phyloP scores from a whole-genome alignment of 2,113 vertebrate species.

The Todiramphus chloris region DNA sequence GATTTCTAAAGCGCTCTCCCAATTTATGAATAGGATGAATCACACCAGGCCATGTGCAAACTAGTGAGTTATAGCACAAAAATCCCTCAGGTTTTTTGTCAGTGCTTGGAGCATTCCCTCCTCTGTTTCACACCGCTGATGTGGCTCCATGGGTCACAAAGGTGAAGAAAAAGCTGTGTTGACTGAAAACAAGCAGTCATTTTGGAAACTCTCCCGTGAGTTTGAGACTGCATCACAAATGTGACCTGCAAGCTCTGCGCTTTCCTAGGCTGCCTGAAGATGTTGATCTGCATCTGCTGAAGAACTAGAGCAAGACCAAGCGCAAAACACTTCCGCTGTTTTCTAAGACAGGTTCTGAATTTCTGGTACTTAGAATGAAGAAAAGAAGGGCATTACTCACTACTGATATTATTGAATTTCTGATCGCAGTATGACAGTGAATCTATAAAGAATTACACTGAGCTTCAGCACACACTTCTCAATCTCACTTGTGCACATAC shows the following conservation, averaged over 20 bases:
- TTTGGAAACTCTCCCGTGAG: background rate
- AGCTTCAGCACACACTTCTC: background rate
- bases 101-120: background rate
- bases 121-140: background rate
- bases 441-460: background rate
- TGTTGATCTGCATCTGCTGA: background rate
- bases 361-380: background rate
- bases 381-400: background rate
- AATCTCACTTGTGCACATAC: background rate
- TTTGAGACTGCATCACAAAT: accelerated
- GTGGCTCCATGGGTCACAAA: background rate
- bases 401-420: background rate
- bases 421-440: background rate
- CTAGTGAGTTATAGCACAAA: background rate
- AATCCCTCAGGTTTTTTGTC: background rate
- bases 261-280: background rate
- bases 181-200: background rate
- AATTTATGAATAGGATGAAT: background rate
- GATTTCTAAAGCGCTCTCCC: background rate
- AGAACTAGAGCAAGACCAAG: background rate
- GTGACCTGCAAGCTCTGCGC: background rate
- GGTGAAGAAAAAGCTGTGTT: background rate
- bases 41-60: background rate
- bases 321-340: background rate
- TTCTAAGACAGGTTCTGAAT: background rate